Evolutionary conservation across 2,797 vertebrate species (phyloP).

Genomic region (Lagocephalus sceleratus): DNA sequence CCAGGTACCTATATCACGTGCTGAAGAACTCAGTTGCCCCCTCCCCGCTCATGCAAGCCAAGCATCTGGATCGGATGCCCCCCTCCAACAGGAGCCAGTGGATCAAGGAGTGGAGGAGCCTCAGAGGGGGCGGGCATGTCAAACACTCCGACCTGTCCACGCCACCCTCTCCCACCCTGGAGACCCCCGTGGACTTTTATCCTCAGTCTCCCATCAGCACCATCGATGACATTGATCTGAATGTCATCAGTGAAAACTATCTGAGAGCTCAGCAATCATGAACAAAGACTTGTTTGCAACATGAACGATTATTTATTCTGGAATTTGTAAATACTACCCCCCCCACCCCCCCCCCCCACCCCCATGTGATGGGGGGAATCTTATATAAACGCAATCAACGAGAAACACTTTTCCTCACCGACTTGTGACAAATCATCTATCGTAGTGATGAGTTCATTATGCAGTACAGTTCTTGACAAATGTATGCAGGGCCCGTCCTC

Average conservation of each 20-base stretch:
- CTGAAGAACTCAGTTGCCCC: constrained; percentile 80
- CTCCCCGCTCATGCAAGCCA: constrained; percentile 77
- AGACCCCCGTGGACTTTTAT: constrained; percentile 23
- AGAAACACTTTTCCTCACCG: constrained; percentile 19
- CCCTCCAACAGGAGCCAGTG: constrained; percentile 64
- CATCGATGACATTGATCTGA: constrained; percentile 40
- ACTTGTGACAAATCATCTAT: constrained; percentile 37
- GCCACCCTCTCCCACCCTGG: constrained; percentile 41
- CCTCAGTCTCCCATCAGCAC: constrained; percentile 7
- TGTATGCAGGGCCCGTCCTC: constrained; percentile 28
- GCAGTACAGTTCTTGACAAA: constrained; percentile 40
- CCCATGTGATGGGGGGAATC: not conserved
- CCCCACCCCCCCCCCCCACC: too few species aligned
- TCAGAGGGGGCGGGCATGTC: constrained; percentile 43
- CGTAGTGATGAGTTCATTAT: constrained; percentile 44
- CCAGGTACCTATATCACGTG: constrained; percentile 83
- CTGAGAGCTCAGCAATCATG: constrained; percentile 12
- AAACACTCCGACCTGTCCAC: constrained; percentile 41
- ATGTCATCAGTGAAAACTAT: constrained; percentile 34
- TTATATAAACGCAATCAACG: constrained; percentile 26
- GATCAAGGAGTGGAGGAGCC: constrained; percentile 80
- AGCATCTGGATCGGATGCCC: constrained; percentile 80
- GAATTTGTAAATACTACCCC: constrained; percentile 16
- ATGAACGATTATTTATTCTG: constrained; percentile 55
- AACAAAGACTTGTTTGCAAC: constrained; percentile 13